phyloP scores from a whole-genome alignment of 2,797 vertebrate species.

The Thamnophis elegans region DNA sequence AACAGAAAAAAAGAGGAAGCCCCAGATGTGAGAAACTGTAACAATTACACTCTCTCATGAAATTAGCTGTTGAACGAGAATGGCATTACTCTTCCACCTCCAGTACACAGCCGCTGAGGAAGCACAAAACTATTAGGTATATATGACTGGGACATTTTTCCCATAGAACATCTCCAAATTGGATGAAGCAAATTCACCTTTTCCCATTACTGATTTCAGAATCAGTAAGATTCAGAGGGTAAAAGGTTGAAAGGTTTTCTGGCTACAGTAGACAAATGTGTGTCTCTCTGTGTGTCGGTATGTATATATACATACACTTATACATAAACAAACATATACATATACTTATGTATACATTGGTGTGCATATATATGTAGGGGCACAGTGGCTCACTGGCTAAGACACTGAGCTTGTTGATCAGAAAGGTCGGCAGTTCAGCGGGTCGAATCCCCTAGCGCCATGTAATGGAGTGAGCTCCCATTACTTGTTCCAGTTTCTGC shows the following conservation, averaged over 20 bases:
- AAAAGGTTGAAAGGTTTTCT: not conserved
- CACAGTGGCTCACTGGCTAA: too few species aligned
- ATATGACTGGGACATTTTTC: not conserved
- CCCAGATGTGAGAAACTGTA: not conserved
- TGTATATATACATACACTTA: too few species aligned
- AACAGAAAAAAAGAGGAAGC: not conserved
- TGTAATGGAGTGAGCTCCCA: too few species aligned
- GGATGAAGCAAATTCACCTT: not conserved
- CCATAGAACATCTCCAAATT: not conserved
- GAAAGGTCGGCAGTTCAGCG: too few species aligned
- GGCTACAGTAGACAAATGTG: not conserved
- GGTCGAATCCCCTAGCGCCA: too few species aligned
- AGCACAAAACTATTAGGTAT: not conserved
- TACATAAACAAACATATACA: too few species aligned
- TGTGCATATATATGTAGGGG: too few species aligned
- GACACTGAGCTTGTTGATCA: too few species aligned
- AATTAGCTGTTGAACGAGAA: fast-evolving
- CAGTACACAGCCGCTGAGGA: not conserved
- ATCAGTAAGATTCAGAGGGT: not conserved
- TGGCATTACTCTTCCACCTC: fast-evolving
- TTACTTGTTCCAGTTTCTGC: too few species aligned
- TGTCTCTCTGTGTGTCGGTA: too few species aligned
- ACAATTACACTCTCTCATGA: fast-evolving
- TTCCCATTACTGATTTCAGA: not conserved
- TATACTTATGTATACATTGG: too few species aligned